Evolutionary conservation across 2,888 invertebrate genomes (phyloP), one percentile per base, ranked within the genome.

Genomic region (Lumbricus terrestris): DNA sequence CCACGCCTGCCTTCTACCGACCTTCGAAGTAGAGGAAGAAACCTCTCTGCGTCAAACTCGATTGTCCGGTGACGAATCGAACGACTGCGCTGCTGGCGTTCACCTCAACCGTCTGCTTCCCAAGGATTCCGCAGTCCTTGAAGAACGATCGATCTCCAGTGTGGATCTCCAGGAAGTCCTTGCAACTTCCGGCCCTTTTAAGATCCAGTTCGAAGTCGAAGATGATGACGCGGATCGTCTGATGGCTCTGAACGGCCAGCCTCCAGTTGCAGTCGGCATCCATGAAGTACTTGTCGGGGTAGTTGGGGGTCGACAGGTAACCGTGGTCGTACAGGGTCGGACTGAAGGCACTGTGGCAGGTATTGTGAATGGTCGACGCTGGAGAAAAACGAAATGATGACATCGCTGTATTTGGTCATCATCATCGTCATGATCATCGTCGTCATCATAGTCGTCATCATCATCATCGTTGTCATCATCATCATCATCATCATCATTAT

Each of bases 181-280:
- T 54, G 42, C 92, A 92, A 47, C n/a, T 42, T 89, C 89, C 89
- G 42, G 89, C 89, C 13, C 90, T 40, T 90, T 91, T 92, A 34
- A 92, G 91, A 82, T 92, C 92, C 83, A 92, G 90, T 88, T 92
- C 92, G 89, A 92, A 92, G 90, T 92, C 92, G 42, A 90, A 90
- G 83, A 92, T 88, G 33, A 89, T 91, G 83, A 92, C 34, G n/a
- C 38, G n/a, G 82, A 92, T 91, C 3, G 90, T 82, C 47, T 92
- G 92, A 6, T 90, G 42, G 34, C 47, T 88, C 90, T 92, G 92
- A 34, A 92, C 92, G 6, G 89, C 69, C 16, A 92, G 88, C 35
- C 40, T 35, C 92, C 92, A 92, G 20, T n/a, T 29, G 69, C 92
- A 91, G 89, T 91, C 90, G n/a, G 92, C 91, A 88, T n/a, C n/a